Evolutionary conservation across 2,888 invertebrate genomes (phyloP).

Genomic region (Tenthredo notha): DNA sequence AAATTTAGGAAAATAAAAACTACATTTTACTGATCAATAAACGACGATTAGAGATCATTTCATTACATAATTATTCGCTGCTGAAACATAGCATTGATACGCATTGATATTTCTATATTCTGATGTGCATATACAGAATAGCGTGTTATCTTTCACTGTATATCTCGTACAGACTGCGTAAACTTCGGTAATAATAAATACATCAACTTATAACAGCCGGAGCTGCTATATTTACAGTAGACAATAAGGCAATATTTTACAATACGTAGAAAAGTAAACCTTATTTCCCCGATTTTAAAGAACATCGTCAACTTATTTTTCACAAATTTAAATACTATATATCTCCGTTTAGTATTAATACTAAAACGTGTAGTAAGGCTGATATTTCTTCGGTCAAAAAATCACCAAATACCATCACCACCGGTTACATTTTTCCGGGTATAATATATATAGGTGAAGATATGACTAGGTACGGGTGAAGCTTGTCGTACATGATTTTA

Average conservation of each 20-base stretch:
- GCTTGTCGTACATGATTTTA: slow-evolving; percentile 29
- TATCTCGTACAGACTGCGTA: not conserved
- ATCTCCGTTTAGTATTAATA: not conserved
- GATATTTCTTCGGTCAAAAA: not conserved
- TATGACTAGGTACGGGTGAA: not conserved
- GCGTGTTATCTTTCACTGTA: not conserved
- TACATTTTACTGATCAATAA: not conserved
- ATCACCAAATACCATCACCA: not conserved
- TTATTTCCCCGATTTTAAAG: not conserved
- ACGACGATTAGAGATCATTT: not conserved
- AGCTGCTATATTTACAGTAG: not conserved
- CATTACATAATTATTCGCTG: not conserved
- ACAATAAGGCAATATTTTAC: not conserved
- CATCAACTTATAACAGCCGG: not conserved
- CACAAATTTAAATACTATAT: not conserved
- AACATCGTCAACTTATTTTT: not conserved
- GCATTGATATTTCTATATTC: not conserved
- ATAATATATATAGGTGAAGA: not conserved
- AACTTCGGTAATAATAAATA: not conserved
- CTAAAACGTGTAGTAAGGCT: not conserved
- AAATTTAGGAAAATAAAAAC: not conserved
- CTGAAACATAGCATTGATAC: not conserved
- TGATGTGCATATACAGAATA: not conserved
- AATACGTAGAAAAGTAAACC: not conserved
- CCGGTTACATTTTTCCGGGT: not conserved